Base-by-base conservation (phyloP, 2,888 invertebrate species). In the Suillia variegata region DNA sequence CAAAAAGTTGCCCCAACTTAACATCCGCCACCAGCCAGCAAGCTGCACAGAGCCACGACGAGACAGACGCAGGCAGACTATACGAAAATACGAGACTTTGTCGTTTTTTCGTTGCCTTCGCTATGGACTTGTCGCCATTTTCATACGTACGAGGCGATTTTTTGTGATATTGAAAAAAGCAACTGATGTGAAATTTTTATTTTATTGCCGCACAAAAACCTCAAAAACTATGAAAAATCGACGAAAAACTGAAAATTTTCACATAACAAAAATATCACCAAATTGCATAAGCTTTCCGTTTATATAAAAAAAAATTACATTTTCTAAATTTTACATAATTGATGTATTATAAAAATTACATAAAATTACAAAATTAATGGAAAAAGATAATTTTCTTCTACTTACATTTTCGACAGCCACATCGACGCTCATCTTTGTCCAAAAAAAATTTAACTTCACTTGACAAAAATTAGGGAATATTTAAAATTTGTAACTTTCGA, bases 351-450 rank as follows among this genome's bases (percentile, higher is more conserved):
- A 45, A 45, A 12, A 72, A 71, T 74, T 71, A 71, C 62, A 74
- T 68, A 69, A 71, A 71, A 68, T 59, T 38, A 8, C 42, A 17
- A 50, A 38, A 33, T 49, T 47, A 24, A 62, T 48, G 54, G 49
- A 59, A 34, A 54, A n/a, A n/a, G n/a, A n/a, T n/a, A n/a, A n/a
- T n/a, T n/a, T n/a, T n/a, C 49, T 45, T 59, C 12, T 74, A 79
- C 79, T 78, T 79, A 78, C 79, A 71, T 72, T 79, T 70, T 75
- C 73, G 60, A 67, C 70, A 58, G 76, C 65, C 53, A 76, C 76
- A 75, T 79, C 77, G 67, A 77, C 80, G 68, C 80, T 78, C 77
- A 78, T 78, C 70, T 68, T 74, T 67, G 75, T 45, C 45, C 45
- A 45, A 17, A 20, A 5, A 45, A 45, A n/a, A n/a, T n/a, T 45